phyloP scores from a whole-genome alignment of 1,140 invertebrate genomes.

The Harpegnathos saltator region DNA sequence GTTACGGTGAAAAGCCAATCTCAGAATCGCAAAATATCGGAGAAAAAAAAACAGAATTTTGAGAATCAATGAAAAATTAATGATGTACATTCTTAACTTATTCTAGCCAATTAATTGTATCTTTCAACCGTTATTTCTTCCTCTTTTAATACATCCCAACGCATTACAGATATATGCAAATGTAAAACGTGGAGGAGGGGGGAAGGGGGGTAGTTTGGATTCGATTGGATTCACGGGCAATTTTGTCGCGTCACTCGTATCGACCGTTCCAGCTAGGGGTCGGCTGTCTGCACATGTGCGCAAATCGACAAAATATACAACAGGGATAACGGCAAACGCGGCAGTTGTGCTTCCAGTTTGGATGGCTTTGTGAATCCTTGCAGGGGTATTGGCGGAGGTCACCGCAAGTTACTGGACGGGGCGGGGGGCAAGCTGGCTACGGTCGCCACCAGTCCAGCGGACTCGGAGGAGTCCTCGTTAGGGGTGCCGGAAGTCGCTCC shows the following conservation, averaged over 20 bases:
- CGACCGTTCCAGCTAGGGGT: background rate
- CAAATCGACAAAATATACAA: slow-evolving; percentile 17
- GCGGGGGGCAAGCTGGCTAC: slow-evolving; percentile 86
- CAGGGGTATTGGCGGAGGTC: slow-evolving; percentile 86
- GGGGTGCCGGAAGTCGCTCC: slow-evolving; percentile 81
- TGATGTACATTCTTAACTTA: background rate
- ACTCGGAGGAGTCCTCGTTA: slow-evolving; percentile 83
- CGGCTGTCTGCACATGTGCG: background rate
- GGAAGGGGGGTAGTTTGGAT: too few relatives aligned
- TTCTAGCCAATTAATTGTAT: background rate
- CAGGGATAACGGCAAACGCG: slow-evolving; percentile 7
- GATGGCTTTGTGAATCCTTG: slow-evolving; percentile 83
- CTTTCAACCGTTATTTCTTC: too few relatives aligned
- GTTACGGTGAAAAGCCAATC: background rate
- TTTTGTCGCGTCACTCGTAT: background rate
- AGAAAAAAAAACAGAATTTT: background rate
- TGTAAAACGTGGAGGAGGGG: background rate
- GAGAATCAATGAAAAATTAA: background rate
- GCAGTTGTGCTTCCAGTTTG: slow-evolving; percentile 78
- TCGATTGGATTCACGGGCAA: background rate
- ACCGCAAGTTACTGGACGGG: slow-evolving; percentile 87
- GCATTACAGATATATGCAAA: background rate
- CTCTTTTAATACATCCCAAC: too few relatives aligned
- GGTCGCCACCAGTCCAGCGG: slow-evolving; percentile 85
- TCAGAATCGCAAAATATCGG: background rate